A percentile compares a stretch with the other conserved stretches of the same genome.
Evolutionary conservation across 2,113 vertebrate species (phyloP).

Genomic region (Anolis sagrei): DNA sequence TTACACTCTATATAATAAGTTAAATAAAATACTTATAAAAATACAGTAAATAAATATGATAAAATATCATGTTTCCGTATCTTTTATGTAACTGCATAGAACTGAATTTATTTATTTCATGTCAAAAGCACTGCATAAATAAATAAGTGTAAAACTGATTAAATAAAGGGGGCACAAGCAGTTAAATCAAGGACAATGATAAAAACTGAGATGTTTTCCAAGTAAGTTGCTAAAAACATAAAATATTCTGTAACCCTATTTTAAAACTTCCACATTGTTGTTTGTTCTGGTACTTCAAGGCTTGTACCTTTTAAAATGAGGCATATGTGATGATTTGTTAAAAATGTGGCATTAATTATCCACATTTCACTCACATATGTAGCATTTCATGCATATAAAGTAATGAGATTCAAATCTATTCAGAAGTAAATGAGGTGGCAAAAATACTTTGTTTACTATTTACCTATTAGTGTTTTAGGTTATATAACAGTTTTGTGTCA

Average conservation of each 20-base stretch:
- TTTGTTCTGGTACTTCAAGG: not conserved
- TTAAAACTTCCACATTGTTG: not conserved
- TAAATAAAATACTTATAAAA: too few species aligned
- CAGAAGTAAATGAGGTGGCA: not conserved
- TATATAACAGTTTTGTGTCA: not conserved
- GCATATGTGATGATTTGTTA: not conserved
- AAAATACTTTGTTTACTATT: not conserved
- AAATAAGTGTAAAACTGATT: too few species aligned
- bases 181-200: not conserved
- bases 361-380: not conserved
- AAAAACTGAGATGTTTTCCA: not conserved
- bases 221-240: not conserved
- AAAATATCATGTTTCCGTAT: too few species aligned
- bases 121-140: too few species aligned
- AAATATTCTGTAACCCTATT: not conserved
- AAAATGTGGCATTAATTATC: not conserved
- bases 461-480: not conserved
- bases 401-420: slow-evolving; percentile 4
- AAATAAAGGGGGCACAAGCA: too few species aligned
- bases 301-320: not conserved
- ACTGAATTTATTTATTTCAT: too few species aligned
- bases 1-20: too few species aligned
- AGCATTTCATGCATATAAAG: not conserved
- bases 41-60: too few species aligned
- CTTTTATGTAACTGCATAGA: too few species aligned